Percentiles rank a stretch among this genome's conserved stretches.
phyloP scores from a whole-genome alignment of 2,797 vertebrate genomes.

The Muraenolepis orangiensis region DNA sequence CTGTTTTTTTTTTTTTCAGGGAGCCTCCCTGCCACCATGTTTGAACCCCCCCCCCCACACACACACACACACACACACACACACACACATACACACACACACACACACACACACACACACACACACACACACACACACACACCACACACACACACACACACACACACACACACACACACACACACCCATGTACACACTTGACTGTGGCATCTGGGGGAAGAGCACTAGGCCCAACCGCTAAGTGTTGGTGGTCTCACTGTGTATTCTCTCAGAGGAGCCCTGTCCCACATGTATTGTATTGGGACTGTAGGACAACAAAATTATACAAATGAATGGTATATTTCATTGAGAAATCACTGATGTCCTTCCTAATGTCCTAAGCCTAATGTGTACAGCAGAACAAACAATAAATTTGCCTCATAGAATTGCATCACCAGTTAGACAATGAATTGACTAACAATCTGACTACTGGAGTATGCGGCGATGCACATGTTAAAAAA shows the following conservation, averaged over 20 bases:
- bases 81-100: background rate
- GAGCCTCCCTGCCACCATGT: background rate
- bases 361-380: too few relatives aligned
- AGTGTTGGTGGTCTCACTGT: constrained; percentile 55
- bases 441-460: background rate
- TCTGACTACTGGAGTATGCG: too few relatives aligned
- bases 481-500: background rate
- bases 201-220: constrained; percentile 28
- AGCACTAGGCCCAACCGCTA: constrained; percentile 31
- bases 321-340: background rate
- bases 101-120: constrained; percentile 38
- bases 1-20: constrained; percentile 62
- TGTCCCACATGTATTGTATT: constrained; percentile 54
- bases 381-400: background rate
- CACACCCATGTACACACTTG: background rate
- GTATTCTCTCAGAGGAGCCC: constrained; percentile 45
- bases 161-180: background rate
- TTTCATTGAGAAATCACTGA: background rate
- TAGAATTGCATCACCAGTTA: background rate
- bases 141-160: constrained; percentile 35
- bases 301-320: background rate
- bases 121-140: background rate
- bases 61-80: constrained; percentile 26
- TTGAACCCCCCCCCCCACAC: constrained; percentile 16
- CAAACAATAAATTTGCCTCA: background rate